Evolutionary conservation across 2,888 invertebrate species (phyloP).

Genomic region (Junonia oenone): DNA sequence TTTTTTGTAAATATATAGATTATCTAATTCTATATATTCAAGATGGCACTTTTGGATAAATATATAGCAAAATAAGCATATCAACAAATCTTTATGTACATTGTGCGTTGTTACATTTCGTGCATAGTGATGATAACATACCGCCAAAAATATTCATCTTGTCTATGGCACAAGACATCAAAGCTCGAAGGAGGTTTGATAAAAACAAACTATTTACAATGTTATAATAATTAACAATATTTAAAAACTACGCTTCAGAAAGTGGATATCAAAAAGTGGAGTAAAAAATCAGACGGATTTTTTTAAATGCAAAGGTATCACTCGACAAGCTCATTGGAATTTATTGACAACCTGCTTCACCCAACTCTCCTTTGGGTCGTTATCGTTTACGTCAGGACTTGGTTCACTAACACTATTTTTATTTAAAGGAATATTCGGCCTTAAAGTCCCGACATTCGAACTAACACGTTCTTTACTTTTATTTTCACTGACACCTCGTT

Average conservation of each 20-base stretch:
- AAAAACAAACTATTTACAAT: conserved; percentile 54
- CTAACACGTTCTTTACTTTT: conserved; percentile 38
- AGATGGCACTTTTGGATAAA: conserved; percentile 69
- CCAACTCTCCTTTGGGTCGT: conserved; percentile 81
- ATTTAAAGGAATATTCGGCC: conserved; percentile 8
- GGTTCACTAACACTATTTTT: conserved; percentile 15
- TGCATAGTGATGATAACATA: conserved; percentile 19
- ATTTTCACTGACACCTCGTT: conserved; percentile 46
- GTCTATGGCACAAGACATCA: conserved; percentile 69
- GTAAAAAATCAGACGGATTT: conserved; percentile 37
- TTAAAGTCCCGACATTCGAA: conserved; percentile 7
- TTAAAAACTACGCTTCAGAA: conserved; percentile 30
- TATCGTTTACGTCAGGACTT: conserved; percentile 31
- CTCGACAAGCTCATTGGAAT: conserved; percentile 76
- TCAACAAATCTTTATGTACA: conserved; percentile 39
- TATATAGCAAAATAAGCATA: conserved; percentile 59
- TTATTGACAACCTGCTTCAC: conserved; percentile 87
- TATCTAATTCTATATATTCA: conserved; percentile 32
- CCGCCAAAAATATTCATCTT: conserved; percentile 43
- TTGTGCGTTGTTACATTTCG: conserved; percentile 20
- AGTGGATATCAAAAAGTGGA: conserved; percentile 45
- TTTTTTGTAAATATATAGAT: conserved; percentile 33
- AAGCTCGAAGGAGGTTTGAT: conserved; percentile 52
- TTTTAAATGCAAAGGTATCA: conserved; percentile 53
- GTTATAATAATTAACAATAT: conserved; percentile 39